A percentile compares a stretch with the other conserved stretches of the same genome.
These are phyloP conservation scores for Poeciliopsis retropinna DNA, from an alignment of 2,113 vertebrate species.

Conservation along the genomic window DNA sequence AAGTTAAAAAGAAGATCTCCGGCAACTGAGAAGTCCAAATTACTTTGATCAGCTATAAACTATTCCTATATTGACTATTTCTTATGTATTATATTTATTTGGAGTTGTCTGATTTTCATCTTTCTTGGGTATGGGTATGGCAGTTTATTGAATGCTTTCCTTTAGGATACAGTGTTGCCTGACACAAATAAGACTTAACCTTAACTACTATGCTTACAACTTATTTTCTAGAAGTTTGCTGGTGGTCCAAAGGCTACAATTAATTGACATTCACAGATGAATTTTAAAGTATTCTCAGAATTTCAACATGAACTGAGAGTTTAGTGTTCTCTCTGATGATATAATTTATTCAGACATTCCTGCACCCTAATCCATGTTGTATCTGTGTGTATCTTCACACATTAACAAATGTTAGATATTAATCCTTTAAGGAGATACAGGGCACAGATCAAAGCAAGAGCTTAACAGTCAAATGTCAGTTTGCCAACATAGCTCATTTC, in stretches of 20 bases:
- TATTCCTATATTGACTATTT: too few relatives aligned
- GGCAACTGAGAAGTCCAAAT: too few relatives aligned
- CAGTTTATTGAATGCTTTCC: too few relatives aligned
- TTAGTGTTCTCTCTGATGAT: conserved; percentile 34
- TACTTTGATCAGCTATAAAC: too few relatives aligned
- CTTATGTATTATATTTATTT: too few relatives aligned
- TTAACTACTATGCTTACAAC: neutral
- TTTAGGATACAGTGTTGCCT: too few relatives aligned
- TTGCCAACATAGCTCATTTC: conserved; percentile 55
- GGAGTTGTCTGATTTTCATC: too few relatives aligned
- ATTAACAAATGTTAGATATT: conserved; percentile 46
- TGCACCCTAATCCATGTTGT: conserved; percentile 27
- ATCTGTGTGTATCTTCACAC: conserved; percentile 27
- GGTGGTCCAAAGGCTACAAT: neutral
- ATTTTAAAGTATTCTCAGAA: conserved; percentile 4
- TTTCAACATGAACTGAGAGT: conserved; percentile 16
- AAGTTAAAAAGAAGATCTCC: too few relatives aligned
- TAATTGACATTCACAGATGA: conserved; percentile 4
- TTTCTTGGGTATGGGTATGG: too few relatives aligned
- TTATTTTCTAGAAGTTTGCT: neutral
- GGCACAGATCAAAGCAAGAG: conserved; percentile 48
- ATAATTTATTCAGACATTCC: conserved; percentile 40
- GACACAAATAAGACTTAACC: too few relatives aligned
- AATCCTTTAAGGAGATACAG: conserved; percentile 46
- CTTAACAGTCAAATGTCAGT: conserved; percentile 39